Evolutionary conservation across 2,113 vertebrate genomes (phyloP), one percentile per base, ranked within the genome.

Genomic region (Tauraco erythrolophus): DNA sequence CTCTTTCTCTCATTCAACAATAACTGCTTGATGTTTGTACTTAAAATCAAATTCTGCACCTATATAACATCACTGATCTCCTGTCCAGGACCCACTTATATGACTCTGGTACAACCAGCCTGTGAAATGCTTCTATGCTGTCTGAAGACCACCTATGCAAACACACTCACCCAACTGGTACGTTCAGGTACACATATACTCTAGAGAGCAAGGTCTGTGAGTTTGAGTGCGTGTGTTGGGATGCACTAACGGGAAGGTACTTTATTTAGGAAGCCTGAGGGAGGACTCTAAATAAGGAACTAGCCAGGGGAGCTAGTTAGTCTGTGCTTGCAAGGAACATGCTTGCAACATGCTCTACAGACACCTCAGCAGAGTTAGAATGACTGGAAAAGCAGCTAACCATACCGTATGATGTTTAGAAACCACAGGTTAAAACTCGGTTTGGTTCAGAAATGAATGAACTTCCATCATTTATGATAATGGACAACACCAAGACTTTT

Each of bases 191-290:
- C 46, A 22, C 13, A 12, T 3, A 14, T 3, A 9, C 31, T 25
- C 31, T 43, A 13, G 35, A 39, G 41, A 66, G 51, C 19, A 27
- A 41, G 51, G 45, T 48, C 51, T 60, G 28, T 4, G 14, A 41
- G n/a, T 5, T 4, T 24, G 50, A 70, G 16, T 7, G 19, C 23
- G 35, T 12, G 12, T 0, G 0, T 15, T 27, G 7, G 25, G 51
- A 33, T 14, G 58, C 30, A 24, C 22, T 65, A 22, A 37, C 4
- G 39, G 45, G 17, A 66, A 66, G 25, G 6, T 28, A 19, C 19
- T 60, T 48, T 6, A 28, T 11, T 88, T 19, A 48, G n/a, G 25
- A 58, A 72, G 45, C 30, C 19, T 22, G 16, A 45, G 11, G 14
- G 6, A 3, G 8, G 10, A 17, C 25, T 23, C 33, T 66, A 46